Evolutionary conservation across 2,888 invertebrate species (phyloP).

Genomic region (Cancer borealis): DNA sequence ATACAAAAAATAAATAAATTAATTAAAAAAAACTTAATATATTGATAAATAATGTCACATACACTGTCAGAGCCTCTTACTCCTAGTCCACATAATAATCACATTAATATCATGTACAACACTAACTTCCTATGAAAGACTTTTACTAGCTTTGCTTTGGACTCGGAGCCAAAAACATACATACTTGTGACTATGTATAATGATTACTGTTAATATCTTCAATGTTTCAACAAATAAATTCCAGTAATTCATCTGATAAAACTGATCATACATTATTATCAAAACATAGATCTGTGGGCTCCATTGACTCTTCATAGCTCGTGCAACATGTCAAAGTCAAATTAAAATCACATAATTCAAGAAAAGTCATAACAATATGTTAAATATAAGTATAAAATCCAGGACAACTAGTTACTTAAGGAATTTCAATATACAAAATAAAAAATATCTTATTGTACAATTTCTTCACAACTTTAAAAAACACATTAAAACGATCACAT

Average conservation of each 20-base stretch:
- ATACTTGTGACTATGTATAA: not conserved
- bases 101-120: constrained; percentile 13
- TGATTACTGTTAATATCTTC: not conserved
- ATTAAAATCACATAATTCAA: not conserved
- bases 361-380: not conserved
- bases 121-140: constrained; percentile 33
- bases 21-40: not conserved
- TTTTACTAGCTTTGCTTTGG: not conserved
- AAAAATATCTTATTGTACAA: not conserved
- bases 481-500: not conserved
- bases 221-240: not conserved
- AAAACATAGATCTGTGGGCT: not conserved
- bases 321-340: not conserved
- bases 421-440: not conserved
- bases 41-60: not conserved
- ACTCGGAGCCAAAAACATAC: not conserved
- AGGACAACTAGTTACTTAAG: not conserved
- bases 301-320: not conserved
- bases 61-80: not conserved
- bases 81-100: not conserved
- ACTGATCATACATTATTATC: not conserved
- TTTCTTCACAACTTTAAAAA: not conserved
- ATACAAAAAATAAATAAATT: not conserved
- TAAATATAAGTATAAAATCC: not conserved
- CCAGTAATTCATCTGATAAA: not conserved